Percentiles rank a stretch among this genome's conserved stretches.
Conservation (phyloP, 2,797 vertebrate genomes). For the Darevskia nairensis region DNA sequence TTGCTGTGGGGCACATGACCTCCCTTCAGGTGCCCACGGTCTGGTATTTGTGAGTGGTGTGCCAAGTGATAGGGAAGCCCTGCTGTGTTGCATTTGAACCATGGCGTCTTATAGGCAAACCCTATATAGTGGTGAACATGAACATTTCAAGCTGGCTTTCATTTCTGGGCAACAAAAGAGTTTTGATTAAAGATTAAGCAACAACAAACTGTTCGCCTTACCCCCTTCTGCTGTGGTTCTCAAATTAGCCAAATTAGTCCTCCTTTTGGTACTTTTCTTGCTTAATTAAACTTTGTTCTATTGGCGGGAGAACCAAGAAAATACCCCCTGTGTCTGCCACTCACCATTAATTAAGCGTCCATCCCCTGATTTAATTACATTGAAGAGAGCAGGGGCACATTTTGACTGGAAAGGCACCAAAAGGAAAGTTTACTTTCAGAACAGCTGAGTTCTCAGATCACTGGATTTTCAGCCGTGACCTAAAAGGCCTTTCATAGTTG, state of each 20-base stretch:
- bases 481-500: background rate
- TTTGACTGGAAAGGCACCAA: background rate
- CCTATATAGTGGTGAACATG: too few species aligned
- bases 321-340: conserved; percentile 23
- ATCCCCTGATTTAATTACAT: conserved; percentile 56
- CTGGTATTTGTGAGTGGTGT: too few species aligned
- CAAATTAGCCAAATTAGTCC: background rate
- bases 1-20: too few species aligned
- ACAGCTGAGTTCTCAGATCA: fast-evolving
- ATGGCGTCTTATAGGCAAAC: too few species aligned
- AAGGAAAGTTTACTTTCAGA: background rate
- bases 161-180: too few species aligned
- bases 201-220: too few species aligned
- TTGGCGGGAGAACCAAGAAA: conserved; percentile 50
- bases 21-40: too few species aligned
- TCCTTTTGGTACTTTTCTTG: background rate
- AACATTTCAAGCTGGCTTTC: background rate
- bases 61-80: too few species aligned
- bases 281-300: conserved; percentile 31
- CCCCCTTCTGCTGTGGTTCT: background rate
- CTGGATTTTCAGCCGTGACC: background rate
- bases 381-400: conserved; percentile 48
- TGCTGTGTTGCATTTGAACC: too few species aligned
- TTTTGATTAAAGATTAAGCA: too few species aligned
- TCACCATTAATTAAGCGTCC: conserved; percentile 63